Evolutionary conservation across 2,797 vertebrate species (phyloP).

Genomic region (Kryptolebias ocellatus): DNA sequence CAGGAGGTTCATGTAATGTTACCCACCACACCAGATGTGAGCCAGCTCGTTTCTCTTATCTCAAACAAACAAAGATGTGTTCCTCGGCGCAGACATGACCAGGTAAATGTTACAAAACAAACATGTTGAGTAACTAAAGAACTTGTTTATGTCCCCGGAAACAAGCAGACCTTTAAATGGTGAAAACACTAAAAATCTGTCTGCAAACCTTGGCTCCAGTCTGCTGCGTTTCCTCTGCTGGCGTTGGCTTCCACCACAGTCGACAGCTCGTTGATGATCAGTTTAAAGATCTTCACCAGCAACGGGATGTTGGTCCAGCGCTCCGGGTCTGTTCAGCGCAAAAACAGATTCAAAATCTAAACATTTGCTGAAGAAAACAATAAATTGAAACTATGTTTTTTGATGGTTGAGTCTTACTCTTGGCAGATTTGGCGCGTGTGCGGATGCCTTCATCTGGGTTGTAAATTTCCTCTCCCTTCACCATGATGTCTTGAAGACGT

Average conservation of each 20-base stretch:
- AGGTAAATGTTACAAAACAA: no score
- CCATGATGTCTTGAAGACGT: constrained; percentile 95
- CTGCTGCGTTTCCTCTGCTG: constrained; percentile 86
- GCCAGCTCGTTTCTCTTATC: no score
- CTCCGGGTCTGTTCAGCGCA: constrained; percentile 86
- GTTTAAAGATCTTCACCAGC: constrained; percentile 95
- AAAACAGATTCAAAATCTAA: background rate
- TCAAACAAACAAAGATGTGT: no score
- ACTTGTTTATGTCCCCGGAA: no score
- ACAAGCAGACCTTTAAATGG: no score
- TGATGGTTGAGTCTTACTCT: constrained; percentile 82
- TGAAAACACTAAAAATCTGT: no score
- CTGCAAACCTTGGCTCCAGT: constrained; percentile 91
- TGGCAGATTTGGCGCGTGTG: constrained; percentile 94
- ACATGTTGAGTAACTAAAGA: no score
- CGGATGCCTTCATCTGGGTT: constrained; percentile 91
- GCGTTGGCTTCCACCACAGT: constrained; percentile 94
- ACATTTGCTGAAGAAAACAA: no score
- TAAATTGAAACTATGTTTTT: no score
- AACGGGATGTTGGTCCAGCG: constrained; percentile 98
- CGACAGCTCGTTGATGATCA: constrained; percentile 96
- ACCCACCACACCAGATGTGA: no score
- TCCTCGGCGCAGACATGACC: no score
- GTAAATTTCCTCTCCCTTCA: constrained; percentile 97
- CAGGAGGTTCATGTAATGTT: no score